These are phyloP conservation scores for Eleginops maclovinus DNA, from an alignment of 2,113 vertebrate genomes.

Conservation along the genomic window DNA sequence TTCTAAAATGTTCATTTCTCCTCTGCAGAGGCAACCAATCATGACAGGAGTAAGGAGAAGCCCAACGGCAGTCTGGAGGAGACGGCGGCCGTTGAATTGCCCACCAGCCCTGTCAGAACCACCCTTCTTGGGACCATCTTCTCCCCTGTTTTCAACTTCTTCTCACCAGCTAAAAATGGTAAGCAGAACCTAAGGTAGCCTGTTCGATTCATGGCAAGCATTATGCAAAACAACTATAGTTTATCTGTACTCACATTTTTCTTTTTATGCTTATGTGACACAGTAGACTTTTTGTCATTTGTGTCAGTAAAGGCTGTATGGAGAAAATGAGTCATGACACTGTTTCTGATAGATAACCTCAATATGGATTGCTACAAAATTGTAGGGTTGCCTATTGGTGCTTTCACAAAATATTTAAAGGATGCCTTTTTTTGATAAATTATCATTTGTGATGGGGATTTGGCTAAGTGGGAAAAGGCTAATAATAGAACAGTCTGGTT, in stretches of 20 bases:
- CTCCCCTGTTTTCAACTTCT: constrained; percentile 98
- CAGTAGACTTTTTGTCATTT: no score
- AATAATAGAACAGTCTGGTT: no score
- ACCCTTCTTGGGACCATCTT: constrained; percentile 96
- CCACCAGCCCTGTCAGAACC: constrained; percentile 90
- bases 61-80: constrained; percentile 95
- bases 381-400: no score
- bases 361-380: no score
- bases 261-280: neutral
- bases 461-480: no score
- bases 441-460: no score
- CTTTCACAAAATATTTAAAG: no score
- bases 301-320: no score
- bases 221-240: neutral
- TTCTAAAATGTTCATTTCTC: constrained; percentile 15
- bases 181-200: constrained; percentile 19
- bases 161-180: constrained; percentile 99
- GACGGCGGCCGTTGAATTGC: constrained; percentile 77
- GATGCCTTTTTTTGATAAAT: no score
- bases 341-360: no score
- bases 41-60: constrained; percentile 93
- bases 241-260: neutral
- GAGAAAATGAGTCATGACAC: no score
- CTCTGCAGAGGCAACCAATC: constrained; percentile 89
- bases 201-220: neutral